These are phyloP conservation scores for Drosophila lutescens DNA, from an alignment of 2,888 invertebrate species.

Conservation along the genomic window DNA sequence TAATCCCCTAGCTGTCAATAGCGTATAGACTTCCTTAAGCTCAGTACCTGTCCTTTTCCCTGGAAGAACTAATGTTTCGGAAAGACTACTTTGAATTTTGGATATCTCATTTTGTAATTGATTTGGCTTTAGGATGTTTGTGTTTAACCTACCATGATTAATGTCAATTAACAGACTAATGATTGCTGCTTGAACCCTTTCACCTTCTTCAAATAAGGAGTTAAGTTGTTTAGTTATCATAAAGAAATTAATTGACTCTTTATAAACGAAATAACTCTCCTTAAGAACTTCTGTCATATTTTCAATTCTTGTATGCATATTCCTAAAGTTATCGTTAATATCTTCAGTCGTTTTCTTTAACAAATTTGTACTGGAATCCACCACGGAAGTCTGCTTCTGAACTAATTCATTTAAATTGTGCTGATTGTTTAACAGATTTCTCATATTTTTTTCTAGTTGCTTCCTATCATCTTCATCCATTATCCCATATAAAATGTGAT, in stretches of 20 bases:
- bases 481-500: no score
- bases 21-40: not conserved
- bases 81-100: not conserved
- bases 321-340: not conserved
- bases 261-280: no score
- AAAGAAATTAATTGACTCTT: not conserved
- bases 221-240: not conserved
- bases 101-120: not conserved
- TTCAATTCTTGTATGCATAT: not conserved
- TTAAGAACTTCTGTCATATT: not conserved
- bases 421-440: no score
- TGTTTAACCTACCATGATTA: not conserved
- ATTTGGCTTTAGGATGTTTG: not conserved
- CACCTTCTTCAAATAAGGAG: not conserved
- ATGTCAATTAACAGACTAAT: not conserved
- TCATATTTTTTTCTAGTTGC: no score
- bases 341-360: slow-evolving; percentile 1
- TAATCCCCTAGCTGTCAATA: no score
- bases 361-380: not conserved
- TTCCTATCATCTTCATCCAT: no score
- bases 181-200: not conserved
- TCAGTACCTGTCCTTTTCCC: slow-evolving; percentile 1
- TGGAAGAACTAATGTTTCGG: no score
- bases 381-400: no score
- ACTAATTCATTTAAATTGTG: no score